These are phyloP conservation scores for Thereva unica DNA, from an alignment of 2,888 invertebrate genomes.

Conservation along the genomic window DNA sequence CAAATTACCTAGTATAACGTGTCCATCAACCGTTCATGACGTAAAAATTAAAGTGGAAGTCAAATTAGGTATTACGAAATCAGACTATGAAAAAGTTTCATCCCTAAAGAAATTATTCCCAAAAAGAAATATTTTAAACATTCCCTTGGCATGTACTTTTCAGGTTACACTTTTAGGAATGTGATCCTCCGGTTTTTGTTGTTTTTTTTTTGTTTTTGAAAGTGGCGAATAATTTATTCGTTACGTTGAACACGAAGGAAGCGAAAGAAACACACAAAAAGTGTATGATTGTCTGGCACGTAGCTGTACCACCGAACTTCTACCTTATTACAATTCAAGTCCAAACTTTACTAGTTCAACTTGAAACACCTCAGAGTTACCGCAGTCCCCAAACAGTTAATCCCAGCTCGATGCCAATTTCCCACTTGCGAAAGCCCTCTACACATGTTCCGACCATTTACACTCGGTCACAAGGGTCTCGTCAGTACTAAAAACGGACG, in stretches of 20 bases:
- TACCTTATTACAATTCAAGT: slow-evolving; percentile 32
- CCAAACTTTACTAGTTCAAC: slow-evolving; percentile 30
- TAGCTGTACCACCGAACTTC: slow-evolving; percentile 5
- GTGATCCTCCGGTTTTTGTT: too few relatives aligned
- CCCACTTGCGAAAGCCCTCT: slow-evolving; percentile 23
- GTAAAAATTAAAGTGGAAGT: too few relatives aligned
- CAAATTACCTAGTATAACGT: too few relatives aligned
- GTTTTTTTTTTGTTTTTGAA: too few relatives aligned
- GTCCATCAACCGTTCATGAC: too few relatives aligned
- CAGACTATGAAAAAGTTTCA: too few relatives aligned
- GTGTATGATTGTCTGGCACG: slow-evolving; percentile 9
- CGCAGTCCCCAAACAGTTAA: slow-evolving; percentile 37
- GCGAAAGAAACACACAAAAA: slow-evolving; percentile 1
- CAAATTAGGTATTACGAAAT: too few relatives aligned
- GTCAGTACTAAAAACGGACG: slow-evolving; percentile 33
- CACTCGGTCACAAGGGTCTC: slow-evolving; percentile 35
- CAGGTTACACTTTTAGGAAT: too few relatives aligned
- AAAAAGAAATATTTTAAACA: too few relatives aligned
- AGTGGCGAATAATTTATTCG: background rate
- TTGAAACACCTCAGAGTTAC: slow-evolving; percentile 29
- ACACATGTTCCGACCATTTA: slow-evolving; percentile 36
- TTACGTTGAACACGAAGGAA: background rate
- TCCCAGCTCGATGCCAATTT: slow-evolving; percentile 33
- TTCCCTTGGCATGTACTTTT: too few relatives aligned
- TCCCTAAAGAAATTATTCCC: too few relatives aligned